A percentile compares a stretch with the other conserved stretches of the same genome.
Conservation (phyloP, 2,113 vertebrate genomes). For the Lycocorax pyrrhopterus region DNA sequence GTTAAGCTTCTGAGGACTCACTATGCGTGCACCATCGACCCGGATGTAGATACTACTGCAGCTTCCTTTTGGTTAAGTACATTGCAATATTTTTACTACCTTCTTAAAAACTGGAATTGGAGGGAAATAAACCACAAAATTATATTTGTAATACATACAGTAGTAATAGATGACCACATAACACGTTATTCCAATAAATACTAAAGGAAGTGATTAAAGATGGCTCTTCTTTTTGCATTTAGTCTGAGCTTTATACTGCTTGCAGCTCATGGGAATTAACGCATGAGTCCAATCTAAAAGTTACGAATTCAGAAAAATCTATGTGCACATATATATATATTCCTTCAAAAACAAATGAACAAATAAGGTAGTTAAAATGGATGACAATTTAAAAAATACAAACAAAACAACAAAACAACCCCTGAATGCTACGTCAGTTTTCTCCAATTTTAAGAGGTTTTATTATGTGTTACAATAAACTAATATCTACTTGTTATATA, state of each 20-base stretch:
- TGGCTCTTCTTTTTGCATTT: neutral
- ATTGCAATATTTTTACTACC: neutral
- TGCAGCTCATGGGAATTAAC: neutral
- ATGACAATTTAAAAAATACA: neutral
- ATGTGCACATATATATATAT: neutral
- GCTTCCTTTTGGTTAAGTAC: neutral
- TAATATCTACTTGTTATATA: neutral
- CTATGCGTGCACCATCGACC: neutral
- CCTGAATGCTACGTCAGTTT: neutral
- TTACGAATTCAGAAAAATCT: neutral
- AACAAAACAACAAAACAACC: neutral
- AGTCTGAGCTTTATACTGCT: neutral
- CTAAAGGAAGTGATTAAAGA: neutral
- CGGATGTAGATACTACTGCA: fast-evolving
- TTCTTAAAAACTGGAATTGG: neutral
- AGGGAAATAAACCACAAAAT: neutral
- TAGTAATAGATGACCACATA: neutral
- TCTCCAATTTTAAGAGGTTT: neutral
- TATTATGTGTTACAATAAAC: neutral
- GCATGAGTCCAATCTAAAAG: neutral
- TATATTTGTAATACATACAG: neutral
- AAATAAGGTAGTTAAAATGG: neutral
- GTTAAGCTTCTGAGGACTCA: neutral
- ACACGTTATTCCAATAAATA: neutral
- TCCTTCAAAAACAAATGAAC: neutral